Evolutionary conservation across 2,113 vertebrate genomes (phyloP), one percentile per base, ranked within the genome.

Genomic region (Asarcornis scutulata): DNA sequence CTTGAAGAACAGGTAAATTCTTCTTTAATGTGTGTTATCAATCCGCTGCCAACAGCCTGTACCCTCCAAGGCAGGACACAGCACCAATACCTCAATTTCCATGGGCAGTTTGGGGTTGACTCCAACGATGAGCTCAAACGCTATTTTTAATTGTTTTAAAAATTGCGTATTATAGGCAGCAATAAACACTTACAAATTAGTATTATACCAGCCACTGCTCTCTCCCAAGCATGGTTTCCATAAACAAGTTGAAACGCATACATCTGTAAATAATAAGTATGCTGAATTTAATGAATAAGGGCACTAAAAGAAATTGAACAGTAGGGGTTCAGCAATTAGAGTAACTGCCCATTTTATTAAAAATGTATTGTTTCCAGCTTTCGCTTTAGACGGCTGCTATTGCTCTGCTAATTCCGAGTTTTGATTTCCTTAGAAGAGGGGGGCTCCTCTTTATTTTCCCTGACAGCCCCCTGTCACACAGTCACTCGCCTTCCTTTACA

Each of bases 201-300:
- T 72, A 89, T 90, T 89, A 84, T 90, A 92, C 88, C 83, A 92
- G 86, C 92, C 89, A 86, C 69, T 59, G 96, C 96, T 95, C 97
- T 97, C 94, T 89, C 38, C 77, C 86, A 96, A 97, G 96, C 97
- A 96, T 95, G 93, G 97, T 97, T 97, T 97, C 78, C 72, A 95
- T 95, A 97, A 97, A 96, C 95, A 97, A 91, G 78, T 97, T 97
- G 88, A 95, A 97, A 97, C 3, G 79, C 94, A 95, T 92, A 97
- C 96, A 98, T 98, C 98, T 98, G 97, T 98, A 98, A 98, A 98
- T 97, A 98, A 97, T 97, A 98, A 97, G 97, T 93, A 97, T 93
- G 96, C 91, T 96, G 96, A 96, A 97, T 95, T 96, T 97, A 98
- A 98, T 97, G 97, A 98, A 97, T 97, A 96, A 97, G 97, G 94